These are phyloP conservation scores for Leptinotarsa lineolata DNA, from an alignment of 1,140 invertebrate genomes.

Conservation along the genomic window DNA sequence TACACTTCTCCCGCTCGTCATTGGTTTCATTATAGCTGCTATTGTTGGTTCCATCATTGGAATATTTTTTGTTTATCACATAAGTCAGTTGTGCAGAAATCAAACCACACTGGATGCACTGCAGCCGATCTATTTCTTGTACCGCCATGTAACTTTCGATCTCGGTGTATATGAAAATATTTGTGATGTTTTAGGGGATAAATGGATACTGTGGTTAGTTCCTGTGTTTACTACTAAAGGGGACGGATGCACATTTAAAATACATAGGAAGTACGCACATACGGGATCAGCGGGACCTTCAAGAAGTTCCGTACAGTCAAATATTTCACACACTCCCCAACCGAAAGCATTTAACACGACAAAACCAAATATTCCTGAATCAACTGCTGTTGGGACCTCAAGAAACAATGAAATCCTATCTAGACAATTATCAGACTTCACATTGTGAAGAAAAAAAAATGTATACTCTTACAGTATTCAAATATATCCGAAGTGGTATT, in stretches of 20 bases:
- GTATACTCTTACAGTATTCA: too few relatives aligned
- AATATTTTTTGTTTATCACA: background rate
- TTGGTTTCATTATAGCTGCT: constrained; percentile 1
- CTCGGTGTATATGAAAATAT: background rate
- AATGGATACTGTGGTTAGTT: constrained; percentile 2
- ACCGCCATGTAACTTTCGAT: background rate
- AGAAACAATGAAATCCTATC: too few relatives aligned
- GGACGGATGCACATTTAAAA: constrained; percentile 2
- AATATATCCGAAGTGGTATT: too few relatives aligned
- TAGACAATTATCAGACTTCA: too few relatives aligned
- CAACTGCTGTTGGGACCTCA: too few relatives aligned
- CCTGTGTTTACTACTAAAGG: background rate
- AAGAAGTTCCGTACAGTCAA: too few relatives aligned
- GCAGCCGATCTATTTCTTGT: background rate
- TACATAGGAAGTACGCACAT: background rate
- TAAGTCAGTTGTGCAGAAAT: background rate
- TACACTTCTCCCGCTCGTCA: background rate
- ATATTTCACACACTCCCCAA: too few relatives aligned
- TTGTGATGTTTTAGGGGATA: constrained; percentile 3
- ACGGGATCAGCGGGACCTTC: too few relatives aligned
- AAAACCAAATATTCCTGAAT: too few relatives aligned
- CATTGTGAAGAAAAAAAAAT: too few relatives aligned
- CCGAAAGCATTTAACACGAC: too few relatives aligned
- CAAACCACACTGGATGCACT: background rate
- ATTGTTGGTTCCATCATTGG: background rate